A percentile compares a stretch with the other conserved stretches of the same genome.
These are phyloP conservation scores for Anadara kagoshimensis DNA, from an alignment of 1,140 invertebrate genomes.

Conservation along the genomic window DNA sequence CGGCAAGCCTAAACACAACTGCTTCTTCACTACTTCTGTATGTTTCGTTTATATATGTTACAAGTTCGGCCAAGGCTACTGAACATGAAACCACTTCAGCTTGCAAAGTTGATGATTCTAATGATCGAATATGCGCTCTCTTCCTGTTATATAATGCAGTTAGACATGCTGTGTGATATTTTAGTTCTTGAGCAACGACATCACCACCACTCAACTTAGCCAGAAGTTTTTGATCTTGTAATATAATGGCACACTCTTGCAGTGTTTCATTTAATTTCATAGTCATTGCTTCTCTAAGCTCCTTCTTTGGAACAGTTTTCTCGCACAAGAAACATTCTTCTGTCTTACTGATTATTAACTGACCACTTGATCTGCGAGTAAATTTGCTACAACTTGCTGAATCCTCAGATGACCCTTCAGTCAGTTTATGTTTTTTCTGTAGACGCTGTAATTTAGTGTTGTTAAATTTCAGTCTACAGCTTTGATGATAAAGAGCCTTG, in stretches of 20 bases:
- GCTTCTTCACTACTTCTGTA: not conserved
- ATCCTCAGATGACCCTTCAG: not conserved
- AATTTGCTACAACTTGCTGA: not conserved
- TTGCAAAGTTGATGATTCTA: not conserved
- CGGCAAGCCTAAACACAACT: not conserved
- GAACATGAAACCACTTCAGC: not conserved
- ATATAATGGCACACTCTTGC: not conserved
- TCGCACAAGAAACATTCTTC: conserved; percentile 10
- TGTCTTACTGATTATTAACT: too few relatives aligned
- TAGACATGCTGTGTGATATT: conserved; percentile 32
- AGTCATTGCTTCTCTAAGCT: not conserved
- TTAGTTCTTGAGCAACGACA: conserved; percentile 40
- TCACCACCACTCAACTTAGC: conserved; percentile 34
- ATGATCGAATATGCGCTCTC: conserved; percentile 13
- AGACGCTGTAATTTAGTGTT: conserved; percentile 1
- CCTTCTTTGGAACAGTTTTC: not conserved
- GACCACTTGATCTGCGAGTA: not conserved
- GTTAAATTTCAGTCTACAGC: conserved; percentile 8
- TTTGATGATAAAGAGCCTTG: not conserved
- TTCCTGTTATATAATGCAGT: conserved; percentile 23
- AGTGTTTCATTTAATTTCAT: conserved; percentile 6
- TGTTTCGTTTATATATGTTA: conserved; percentile 2
- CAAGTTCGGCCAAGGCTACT: not conserved
- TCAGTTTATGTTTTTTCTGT: not conserved
- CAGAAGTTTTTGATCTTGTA: conserved; percentile 2